These are phyloP conservation scores for Aphelocoma californica DNA, from an alignment of 2,797 vertebrate genomes.

Conservation along the genomic window DNA sequence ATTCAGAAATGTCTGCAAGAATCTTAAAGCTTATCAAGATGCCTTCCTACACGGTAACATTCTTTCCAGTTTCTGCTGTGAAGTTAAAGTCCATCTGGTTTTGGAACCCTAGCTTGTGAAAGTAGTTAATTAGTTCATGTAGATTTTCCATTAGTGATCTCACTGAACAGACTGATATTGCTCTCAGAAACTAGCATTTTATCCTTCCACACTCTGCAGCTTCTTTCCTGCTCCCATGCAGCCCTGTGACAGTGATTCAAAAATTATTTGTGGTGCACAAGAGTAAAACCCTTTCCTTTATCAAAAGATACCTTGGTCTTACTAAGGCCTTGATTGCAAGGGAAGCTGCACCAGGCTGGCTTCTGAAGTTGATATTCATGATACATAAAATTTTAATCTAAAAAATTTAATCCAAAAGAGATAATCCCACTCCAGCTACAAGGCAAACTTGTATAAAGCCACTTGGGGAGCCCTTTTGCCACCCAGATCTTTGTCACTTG, in stretches of 20 bases:
- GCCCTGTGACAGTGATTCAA: fast-evolving
- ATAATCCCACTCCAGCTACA: not conserved
- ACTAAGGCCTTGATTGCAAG: not conserved
- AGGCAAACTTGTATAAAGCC: not conserved
- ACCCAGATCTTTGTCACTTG: not conserved
- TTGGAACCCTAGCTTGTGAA: not conserved
- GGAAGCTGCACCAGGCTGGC: not conserved
- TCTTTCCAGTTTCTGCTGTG: not conserved
- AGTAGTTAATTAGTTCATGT: not conserved
- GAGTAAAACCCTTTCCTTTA: not conserved
- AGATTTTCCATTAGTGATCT: not conserved
- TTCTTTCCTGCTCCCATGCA: too few species aligned
- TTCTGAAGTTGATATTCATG: not conserved
- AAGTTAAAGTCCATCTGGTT: not conserved
- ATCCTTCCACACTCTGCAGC: not conserved
- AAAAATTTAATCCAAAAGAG: not conserved
- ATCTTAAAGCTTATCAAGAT: not conserved
- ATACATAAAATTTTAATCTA: fast-evolving
- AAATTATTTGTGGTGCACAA: not conserved
- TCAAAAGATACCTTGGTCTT: not conserved
- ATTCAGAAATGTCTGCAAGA: not conserved
- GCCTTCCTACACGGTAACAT: fast-evolving
- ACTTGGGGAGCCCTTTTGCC: not conserved
- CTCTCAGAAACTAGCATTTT: not conserved
- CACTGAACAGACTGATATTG: not conserved